Conservation (phyloP, 2,797 vertebrate species). For the Manis crassicaudata region DNA sequence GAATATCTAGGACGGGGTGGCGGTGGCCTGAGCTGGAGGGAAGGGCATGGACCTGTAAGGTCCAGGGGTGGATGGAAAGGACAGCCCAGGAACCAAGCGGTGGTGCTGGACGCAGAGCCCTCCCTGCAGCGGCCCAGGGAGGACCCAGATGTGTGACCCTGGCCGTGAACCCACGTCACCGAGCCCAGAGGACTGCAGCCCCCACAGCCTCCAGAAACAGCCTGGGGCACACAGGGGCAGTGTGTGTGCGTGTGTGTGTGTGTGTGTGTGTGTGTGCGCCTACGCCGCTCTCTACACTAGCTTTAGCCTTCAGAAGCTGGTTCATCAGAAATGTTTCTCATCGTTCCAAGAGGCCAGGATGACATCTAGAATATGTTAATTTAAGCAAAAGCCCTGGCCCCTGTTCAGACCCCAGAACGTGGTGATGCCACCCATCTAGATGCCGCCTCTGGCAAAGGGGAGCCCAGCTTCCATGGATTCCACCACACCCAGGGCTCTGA, state of each 20-base stretch:
- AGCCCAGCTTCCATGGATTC: neutral
- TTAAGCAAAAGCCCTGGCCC: neutral
- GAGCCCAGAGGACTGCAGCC: neutral
- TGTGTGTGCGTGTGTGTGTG: rapidly evolving
- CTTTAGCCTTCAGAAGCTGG: neutral
- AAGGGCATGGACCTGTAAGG: rapidly evolving
- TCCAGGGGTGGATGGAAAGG: rapidly evolving
- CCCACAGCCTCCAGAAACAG: neutral
- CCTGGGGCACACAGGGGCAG: neutral
- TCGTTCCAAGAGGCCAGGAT: neutral
- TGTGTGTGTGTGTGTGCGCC: neutral
- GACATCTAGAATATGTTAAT: neutral
- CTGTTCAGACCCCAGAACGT: neutral
- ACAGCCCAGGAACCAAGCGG: neutral
- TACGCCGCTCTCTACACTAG: neutral
- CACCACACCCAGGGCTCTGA: rapidly evolving
- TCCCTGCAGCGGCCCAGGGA: neutral
- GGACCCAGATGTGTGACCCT: neutral
- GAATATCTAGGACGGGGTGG: rapidly evolving
- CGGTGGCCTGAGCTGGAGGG: neutral
- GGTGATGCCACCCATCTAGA: neutral
- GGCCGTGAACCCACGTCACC: rapidly evolving
- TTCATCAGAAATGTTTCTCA: neutral
- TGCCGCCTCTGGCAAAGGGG: rapidly evolving
- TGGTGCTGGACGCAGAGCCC: rapidly evolving